A percentile compares a stretch with the other conserved stretches of the same genome.
Conservation (phyloP, 2,113 vertebrate species). For the Heterotilapia buettikoferi region DNA sequence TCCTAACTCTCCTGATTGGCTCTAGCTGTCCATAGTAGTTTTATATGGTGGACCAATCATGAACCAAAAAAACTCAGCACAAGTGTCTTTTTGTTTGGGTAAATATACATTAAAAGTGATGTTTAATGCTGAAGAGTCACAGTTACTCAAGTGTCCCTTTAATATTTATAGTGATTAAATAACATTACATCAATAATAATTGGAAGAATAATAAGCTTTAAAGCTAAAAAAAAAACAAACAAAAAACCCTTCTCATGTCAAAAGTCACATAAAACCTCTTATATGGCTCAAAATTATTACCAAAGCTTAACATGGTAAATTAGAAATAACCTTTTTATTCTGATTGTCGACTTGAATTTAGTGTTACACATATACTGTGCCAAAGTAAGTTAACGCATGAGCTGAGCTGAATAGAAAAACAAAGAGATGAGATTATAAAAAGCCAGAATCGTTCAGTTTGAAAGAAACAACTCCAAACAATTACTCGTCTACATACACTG, state of each 20-base stretch:
- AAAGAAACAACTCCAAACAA: neutral
- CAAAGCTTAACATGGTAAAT: neutral
- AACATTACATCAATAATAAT: neutral
- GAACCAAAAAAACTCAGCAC: neutral
- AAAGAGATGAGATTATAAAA: neutral
- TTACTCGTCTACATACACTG: rapidly evolving
- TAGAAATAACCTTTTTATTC: neutral
- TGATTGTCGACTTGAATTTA: neutral
- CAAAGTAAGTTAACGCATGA: neutral
- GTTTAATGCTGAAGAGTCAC: neutral
- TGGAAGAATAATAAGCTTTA: neutral
- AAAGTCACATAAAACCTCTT: neutral
- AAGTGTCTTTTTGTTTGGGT: neutral
- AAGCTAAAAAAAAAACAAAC: neutral
- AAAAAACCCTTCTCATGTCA: rapidly evolving
- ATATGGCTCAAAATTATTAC: neutral
- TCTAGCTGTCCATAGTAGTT: neutral
- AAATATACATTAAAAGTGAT: neutral
- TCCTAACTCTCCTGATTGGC: neutral
- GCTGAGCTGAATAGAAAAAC: neutral
- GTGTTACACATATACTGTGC: neutral
- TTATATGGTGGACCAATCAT: neutral
- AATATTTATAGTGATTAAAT: neutral
- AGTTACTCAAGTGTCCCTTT: neutral
- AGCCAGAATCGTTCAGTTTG: neutral